A percentile compares a stretch with the other conserved stretches of the same genome.
Conservation (phyloP, 2,888 invertebrate species). For the Ophioninae sp. region DNA sequence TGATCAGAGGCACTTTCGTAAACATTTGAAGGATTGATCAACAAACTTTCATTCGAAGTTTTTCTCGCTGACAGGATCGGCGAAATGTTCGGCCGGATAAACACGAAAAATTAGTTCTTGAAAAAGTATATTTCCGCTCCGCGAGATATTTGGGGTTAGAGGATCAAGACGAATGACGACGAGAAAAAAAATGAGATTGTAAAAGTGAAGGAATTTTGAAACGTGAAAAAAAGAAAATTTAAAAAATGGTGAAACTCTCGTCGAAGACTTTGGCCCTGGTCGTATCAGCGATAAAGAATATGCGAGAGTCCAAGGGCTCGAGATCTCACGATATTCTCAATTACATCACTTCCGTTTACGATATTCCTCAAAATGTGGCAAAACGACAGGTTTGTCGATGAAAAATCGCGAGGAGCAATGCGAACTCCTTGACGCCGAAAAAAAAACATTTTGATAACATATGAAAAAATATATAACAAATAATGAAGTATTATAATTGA, state of each 20-base stretch:
- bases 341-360: constrained; percentile 68
- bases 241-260: constrained; percentile 61
- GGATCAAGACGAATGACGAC: not conserved
- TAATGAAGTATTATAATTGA: too few species aligned
- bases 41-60: constrained; percentile 55
- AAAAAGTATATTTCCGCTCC: not conserved
- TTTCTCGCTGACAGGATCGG: constrained; percentile 32
- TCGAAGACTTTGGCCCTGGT: constrained; percentile 66
- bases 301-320: constrained; percentile 70
- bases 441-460: too few species aligned
- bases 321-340: constrained; percentile 69
- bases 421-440: too few species aligned
- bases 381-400: constrained; percentile 70
- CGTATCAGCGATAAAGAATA: constrained; percentile 71
- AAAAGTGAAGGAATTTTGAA: constrained; percentile 22
- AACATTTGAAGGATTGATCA: constrained; percentile 51
- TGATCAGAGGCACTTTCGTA: constrained; percentile 21
- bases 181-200: constrained; percentile 14
- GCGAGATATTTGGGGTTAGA: not conserved
- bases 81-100: constrained; percentile 40
- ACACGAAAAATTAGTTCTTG: constrained; percentile 29
- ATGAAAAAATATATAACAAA: too few species aligned
- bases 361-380: constrained; percentile 63
- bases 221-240: constrained; percentile 22
- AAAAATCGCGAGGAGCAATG: not conserved